Evolutionary conservation across 2,888 invertebrate genomes (phyloP), one percentile per base, ranked within the genome.

Genomic region (Troides oblongomaculatus): DNA sequence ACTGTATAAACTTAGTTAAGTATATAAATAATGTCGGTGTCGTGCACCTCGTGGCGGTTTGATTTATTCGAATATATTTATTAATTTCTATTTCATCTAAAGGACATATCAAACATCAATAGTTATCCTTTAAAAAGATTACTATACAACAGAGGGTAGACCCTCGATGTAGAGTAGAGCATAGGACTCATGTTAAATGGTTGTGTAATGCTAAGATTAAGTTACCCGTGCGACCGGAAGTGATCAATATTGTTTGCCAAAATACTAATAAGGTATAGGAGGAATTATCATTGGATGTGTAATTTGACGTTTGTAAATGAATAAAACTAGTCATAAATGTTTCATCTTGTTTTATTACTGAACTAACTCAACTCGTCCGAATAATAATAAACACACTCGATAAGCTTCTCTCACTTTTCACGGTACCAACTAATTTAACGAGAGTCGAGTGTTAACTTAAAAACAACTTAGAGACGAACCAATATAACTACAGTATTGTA

Each of bases 301-400:
- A 85, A 86, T 80, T 87, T 76, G 84, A 86, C 86, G 86, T 89
- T 87, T 87, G 78, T 85, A 75, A 78, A 75, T 72, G 68, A 87
- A 88, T 86, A 88, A 87, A 87, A 85, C 90, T 90, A 90, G 90
- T 90, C 90, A 90, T 74, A 77, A 73, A 69, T 74, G 72, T 70
- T 68, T 62, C 72, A 74, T 74, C 71, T 69, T 74, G 72, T 71
- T 68, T 65, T 74, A 73, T 78, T 74, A n/a, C 36, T 46, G 39
- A 46, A 56, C 39, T 61, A 50, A 17, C 50, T 50, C 12, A 50
- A 50, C 50, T 18, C 18, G 50, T 18, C 14, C 17, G 14, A 2
- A 50, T 50, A 50, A 4, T 50, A 18, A 50, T 1, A 50, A 18
- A 14, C 1, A 18, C 46, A 50, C 14, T 50, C 17, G 18, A 50